Percentiles rank a stretch among this genome's conserved stretches.
Conservation (phyloP, 2,888 invertebrate genomes). For the Zele albiditarsus region DNA sequence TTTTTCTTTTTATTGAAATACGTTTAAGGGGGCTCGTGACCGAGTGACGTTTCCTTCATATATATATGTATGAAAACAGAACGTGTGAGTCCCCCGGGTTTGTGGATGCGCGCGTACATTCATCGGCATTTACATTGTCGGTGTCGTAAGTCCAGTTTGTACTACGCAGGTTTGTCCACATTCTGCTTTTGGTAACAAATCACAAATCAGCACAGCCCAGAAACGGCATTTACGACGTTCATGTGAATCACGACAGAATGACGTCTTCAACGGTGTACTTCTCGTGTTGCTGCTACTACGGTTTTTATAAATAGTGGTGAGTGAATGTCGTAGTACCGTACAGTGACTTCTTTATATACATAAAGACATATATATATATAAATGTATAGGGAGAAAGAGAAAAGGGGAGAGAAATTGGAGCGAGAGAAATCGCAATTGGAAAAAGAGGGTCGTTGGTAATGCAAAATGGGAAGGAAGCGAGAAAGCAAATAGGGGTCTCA, state of each 20-base stretch:
- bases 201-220: background rate
- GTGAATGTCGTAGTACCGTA: conserved; percentile 46
- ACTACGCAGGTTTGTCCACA: conserved; percentile 23
- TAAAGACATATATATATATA: background rate
- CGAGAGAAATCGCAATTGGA: conserved; percentile 35
- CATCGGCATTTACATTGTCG: conserved; percentile 1
- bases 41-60: conserved; percentile 9
- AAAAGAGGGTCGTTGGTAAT: background rate
- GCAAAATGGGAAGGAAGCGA: background rate
- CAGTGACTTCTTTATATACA: conserved; percentile 9
- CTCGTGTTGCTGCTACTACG: conserved; percentile 45
- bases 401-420: conserved; percentile 3
- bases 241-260: background rate
- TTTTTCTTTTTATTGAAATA: background rate
- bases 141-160: conserved; percentile 12
- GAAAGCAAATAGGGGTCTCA: background rate
- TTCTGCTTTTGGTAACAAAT: conserved; percentile 24
- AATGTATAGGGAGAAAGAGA: conserved; percentile 30
- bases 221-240: background rate
- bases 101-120: conserved; percentile 10
- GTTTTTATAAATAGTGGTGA: conserved; percentile 56
- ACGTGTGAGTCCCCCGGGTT: conserved; percentile 1
- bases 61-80: background rate
- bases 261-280: conserved; percentile 32
- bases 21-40: background rate